Evolutionary conservation across 2,888 invertebrate species (phyloP).

Genomic region (Macrophya alboannulata): DNA sequence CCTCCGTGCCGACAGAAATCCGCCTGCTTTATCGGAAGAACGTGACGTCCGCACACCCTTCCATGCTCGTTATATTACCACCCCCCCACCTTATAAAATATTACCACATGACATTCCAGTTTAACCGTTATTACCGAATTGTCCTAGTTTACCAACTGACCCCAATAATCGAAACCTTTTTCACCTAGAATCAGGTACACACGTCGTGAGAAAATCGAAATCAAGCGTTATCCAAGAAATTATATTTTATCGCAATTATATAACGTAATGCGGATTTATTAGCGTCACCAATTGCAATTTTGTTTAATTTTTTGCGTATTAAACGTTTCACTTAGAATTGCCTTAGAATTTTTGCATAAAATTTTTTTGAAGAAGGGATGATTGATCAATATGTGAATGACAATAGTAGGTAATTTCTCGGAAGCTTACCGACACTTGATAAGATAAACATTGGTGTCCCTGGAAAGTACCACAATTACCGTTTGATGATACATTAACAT

Average conservation of each 20-base stretch:
- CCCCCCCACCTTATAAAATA: slow-evolving; percentile 58
- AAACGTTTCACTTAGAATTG: background rate
- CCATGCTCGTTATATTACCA: slow-evolving; percentile 57
- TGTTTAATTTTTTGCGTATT: background rate
- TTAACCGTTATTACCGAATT: slow-evolving; percentile 42
- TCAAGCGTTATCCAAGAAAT: background rate
- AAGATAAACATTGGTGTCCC: background rate
- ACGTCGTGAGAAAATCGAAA: background rate
- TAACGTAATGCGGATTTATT: background rate
- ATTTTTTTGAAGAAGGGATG: background rate
- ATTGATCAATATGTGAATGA: background rate
- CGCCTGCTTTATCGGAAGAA: slow-evolving; percentile 57
- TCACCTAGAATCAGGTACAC: background rate
- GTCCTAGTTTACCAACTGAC: slow-evolving; percentile 29
- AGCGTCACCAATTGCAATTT: background rate
- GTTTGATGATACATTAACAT: background rate
- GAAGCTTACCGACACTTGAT: slow-evolving; percentile 6
- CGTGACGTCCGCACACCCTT: slow-evolving; percentile 59
- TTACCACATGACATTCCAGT: slow-evolving; percentile 50
- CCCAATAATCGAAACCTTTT: background rate
- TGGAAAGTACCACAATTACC: background rate
- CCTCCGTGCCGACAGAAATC: slow-evolving; percentile 47
- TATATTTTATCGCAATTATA: background rate
- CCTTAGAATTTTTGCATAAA: background rate
- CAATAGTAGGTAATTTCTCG: background rate